A percentile compares a stretch with the other conserved stretches of the same genome.
phyloP scores from a whole-genome alignment of 2,113 vertebrate species.

The Chloroceryle aenea region DNA sequence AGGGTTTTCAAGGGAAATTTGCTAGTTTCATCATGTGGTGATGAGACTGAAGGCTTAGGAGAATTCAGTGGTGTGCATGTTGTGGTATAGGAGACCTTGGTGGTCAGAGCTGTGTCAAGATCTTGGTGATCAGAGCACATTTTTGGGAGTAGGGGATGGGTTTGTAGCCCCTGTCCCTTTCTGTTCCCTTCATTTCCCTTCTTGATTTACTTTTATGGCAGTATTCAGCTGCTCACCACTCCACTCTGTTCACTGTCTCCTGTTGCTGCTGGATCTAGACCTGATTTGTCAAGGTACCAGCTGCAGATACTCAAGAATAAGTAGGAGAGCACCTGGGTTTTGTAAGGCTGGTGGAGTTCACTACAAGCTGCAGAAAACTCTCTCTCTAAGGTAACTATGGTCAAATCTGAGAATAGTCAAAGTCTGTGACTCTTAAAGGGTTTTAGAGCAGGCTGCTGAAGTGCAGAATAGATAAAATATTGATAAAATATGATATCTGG shows the following conservation, averaged over 20 bases:
- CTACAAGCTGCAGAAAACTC: not conserved
- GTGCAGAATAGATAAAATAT: not conserved
- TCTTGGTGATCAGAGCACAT: not conserved
- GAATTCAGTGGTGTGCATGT: not conserved
- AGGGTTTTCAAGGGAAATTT: not conserved
- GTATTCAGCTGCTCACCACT: not conserved
- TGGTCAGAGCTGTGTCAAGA: not conserved
- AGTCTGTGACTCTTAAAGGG: not conserved
- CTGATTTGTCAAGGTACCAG: not conserved
- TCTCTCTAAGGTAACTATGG: not conserved
- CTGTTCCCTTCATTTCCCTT: not conserved
- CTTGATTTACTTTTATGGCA: not conserved
- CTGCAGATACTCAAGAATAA: not conserved
- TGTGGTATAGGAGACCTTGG: not conserved
- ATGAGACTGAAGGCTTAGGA: not conserved
- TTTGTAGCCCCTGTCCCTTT: not conserved
- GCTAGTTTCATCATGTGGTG: not conserved
- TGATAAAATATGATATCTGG: not conserved
- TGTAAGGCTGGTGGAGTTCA: not conserved
- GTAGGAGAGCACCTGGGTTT: not conserved
- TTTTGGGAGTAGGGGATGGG: not conserved
- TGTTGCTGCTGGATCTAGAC: not conserved
- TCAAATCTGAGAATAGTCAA: not conserved
- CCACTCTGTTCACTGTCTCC: not conserved
- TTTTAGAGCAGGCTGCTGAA: not conserved